Conservation (phyloP, 1,140 invertebrate species). For the Drosophila biarmipes region DNA sequence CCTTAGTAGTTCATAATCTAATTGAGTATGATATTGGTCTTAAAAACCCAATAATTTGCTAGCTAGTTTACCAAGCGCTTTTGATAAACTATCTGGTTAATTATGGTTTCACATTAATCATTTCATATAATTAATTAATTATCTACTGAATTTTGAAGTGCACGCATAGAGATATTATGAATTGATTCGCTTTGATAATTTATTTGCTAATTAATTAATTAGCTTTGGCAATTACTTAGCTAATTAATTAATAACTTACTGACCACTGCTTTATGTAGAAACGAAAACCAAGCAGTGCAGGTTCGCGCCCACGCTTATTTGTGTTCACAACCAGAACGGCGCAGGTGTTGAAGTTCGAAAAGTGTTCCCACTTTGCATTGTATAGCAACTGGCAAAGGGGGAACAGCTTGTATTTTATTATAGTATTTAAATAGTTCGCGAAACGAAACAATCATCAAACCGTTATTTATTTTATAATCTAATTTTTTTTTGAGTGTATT, state of each 20-base stretch:
- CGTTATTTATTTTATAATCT: constrained; percentile 43
- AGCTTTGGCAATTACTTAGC: constrained; percentile 11
- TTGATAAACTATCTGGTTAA: neutral
- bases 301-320: neutral
- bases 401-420: constrained; percentile 64
- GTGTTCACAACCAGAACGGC: no score
- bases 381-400: constrained; percentile 7
- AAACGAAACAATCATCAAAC: constrained; percentile 23
- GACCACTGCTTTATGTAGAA: neutral
- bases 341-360: neutral
- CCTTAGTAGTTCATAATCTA: neutral
- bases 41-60: neutral
- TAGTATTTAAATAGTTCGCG: constrained; percentile 55
- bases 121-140: neutral
- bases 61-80: neutral
- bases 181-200: constrained; percentile 3
- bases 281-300: neutral
- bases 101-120: neutral
- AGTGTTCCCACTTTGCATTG: neutral
- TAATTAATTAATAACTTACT: neutral
- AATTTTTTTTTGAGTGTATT: constrained; percentile 27
- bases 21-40: neutral
- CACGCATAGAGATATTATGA: neutral
- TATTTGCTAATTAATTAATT: constrained; percentile 9
- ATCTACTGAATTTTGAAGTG: constrained; percentile 1